Conservation (phyloP, 2,113 vertebrate genomes). For the Dromiciops gliroides region DNA sequence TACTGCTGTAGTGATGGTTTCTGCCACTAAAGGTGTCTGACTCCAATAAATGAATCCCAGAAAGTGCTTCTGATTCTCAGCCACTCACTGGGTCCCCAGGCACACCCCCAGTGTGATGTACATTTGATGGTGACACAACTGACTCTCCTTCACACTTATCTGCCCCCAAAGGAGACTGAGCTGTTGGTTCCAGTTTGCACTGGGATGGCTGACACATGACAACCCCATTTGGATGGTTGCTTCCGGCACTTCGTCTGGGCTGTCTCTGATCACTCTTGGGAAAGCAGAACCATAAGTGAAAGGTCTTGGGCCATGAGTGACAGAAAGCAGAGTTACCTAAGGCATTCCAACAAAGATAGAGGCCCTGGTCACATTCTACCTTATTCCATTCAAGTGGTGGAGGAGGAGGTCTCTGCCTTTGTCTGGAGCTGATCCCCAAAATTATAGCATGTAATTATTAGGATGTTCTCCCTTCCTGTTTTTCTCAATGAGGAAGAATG, state of each 20-base stretch:
- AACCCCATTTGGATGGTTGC: slow-evolving; percentile 49
- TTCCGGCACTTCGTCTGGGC: slow-evolving; percentile 13
- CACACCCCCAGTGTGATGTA: neutral
- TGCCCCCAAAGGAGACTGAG: neutral
- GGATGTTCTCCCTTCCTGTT: neutral
- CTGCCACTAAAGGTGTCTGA: neutral
- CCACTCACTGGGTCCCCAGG: neutral
- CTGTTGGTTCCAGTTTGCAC: slow-evolving; percentile 31
- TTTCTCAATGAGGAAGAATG: neutral
- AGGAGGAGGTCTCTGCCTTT: neutral
- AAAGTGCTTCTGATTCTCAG: neutral
- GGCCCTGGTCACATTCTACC: neutral
- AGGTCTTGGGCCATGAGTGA: slow-evolving; percentile 37
- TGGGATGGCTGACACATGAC: slow-evolving; percentile 52
- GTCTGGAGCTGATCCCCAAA: neutral
- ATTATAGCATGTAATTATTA: neutral
- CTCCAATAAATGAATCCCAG: neutral
- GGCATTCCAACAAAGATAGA: neutral
- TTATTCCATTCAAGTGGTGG: neutral
- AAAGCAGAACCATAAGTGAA: neutral
- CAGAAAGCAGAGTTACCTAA: neutral
- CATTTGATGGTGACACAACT: neutral
- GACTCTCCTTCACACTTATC: neutral
- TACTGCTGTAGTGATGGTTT: neutral
- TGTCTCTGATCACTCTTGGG: slow-evolving; percentile 20